Evolutionary conservation across 2,113 vertebrate species (phyloP).

Genomic region (Monopterus albus): DNA sequence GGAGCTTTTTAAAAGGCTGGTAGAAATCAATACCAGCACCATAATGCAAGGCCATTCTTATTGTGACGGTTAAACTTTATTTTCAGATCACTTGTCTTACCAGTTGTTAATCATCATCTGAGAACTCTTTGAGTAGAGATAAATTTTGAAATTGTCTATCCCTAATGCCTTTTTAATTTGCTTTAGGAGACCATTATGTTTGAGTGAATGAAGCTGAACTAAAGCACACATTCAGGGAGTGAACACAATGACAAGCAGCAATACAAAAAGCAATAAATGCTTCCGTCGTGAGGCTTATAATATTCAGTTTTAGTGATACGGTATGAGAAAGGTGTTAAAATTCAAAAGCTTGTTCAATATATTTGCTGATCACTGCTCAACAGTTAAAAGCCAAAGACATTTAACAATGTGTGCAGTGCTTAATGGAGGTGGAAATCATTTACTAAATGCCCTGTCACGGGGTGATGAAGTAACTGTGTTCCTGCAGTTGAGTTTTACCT

Average conservation of each 20-base stretch:
- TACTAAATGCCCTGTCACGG: slow-evolving; percentile 27
- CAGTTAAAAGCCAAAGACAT: neutral
- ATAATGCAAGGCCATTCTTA: neutral
- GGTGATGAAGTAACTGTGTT: slow-evolving; percentile 31
- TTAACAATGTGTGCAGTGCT: neutral
- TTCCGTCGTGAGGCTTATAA: neutral
- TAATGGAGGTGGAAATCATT: slow-evolving; percentile 2
- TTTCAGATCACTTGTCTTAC: neutral
- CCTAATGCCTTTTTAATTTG: neutral
- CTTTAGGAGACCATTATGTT: neutral
- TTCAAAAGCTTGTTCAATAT: slow-evolving; percentile 7
- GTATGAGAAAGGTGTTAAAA: neutral
- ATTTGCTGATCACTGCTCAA: neutral
- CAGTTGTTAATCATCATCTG: neutral
- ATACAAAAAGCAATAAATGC: neutral
- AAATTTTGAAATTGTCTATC: neutral
- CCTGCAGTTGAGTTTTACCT: slow-evolving; percentile 51
- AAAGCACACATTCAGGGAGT: neutral
- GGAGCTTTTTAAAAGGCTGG: neutral
- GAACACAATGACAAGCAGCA: neutral
- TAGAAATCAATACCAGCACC: slow-evolving; percentile 10
- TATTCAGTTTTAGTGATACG: neutral
- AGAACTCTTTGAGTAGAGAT: neutral
- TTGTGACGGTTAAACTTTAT: neutral
- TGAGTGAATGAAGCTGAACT: neutral